A percentile compares a stretch with the other conserved stretches of the same genome.
Evolutionary conservation across 1,140 invertebrate genomes (phyloP).

Genomic region (Macrobrachium rosenbergii): DNA sequence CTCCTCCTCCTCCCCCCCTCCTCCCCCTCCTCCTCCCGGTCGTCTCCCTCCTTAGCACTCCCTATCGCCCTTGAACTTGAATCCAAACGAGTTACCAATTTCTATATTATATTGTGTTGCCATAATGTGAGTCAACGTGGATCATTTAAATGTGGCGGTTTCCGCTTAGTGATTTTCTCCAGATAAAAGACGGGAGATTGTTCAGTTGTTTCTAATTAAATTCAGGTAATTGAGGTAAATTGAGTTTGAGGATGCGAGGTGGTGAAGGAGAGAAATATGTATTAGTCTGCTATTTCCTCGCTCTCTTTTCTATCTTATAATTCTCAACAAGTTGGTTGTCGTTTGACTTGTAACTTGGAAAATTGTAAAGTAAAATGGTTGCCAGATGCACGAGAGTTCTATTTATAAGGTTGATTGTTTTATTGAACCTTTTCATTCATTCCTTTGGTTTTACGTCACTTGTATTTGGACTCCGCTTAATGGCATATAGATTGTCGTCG

Average conservation of each 20-base stretch:
- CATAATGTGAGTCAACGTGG: not conserved
- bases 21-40: not conserved
- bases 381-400: conserved; percentile 25
- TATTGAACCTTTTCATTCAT: conserved; percentile 34
- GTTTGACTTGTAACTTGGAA: conserved; percentile 47
- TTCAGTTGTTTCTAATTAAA: not conserved
- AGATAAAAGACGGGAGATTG: not conserved
- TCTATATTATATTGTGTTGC: conserved; percentile 34
- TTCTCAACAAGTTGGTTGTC: conserved; percentile 28
- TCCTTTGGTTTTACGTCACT: not conserved
- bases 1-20: conserved; percentile 7
- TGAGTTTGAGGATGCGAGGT: not conserved
- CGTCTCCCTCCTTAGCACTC: not conserved
- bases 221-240: not conserved
- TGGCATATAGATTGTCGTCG: not conserved
- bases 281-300: too few species aligned
- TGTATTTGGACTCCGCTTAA: conserved; percentile 1
- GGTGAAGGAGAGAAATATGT: not conserved
- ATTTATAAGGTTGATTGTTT: conserved; percentile 28
- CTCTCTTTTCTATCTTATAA: too few species aligned
- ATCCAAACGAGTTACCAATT: conserved; percentile 35
- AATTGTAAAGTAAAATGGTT: conserved; percentile 34
- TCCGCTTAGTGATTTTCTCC: not conserved
- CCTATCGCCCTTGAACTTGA: conserved; percentile 38
- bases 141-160: not conserved